Evolutionary conservation across 2,113 vertebrate species (phyloP).

Genomic region (Aplodontia rufa): DNA sequence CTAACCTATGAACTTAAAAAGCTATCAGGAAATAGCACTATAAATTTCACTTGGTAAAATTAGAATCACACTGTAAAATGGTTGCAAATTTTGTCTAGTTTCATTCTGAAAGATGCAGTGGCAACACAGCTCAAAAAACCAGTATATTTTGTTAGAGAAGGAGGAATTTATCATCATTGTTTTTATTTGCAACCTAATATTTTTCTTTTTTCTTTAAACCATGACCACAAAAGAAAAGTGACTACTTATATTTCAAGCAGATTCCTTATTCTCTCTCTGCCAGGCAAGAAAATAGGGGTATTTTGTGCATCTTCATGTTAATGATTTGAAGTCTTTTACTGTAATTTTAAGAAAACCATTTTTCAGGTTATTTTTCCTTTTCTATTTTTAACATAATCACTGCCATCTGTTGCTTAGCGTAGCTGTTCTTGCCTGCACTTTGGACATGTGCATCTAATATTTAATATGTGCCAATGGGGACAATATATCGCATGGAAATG

Average conservation of each 20-base stretch:
- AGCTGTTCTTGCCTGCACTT: slow-evolving; percentile 29
- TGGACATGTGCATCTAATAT: background rate
- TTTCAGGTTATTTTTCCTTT: slow-evolving; percentile 53
- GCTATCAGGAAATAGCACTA: background rate
- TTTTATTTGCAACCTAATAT: background rate
- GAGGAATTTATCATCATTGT: background rate
- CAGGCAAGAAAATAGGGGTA: background rate
- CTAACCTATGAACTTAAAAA: background rate
- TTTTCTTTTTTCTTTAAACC: background rate
- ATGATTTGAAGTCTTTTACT: background rate
- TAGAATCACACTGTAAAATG: background rate
- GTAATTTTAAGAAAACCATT: background rate
- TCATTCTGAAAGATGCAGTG: background rate
- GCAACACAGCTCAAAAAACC: accelerated
- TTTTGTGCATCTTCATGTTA: background rate
- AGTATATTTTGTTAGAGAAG: background rate
- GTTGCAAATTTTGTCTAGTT: background rate
- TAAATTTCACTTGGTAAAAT: background rate
- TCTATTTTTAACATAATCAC: slow-evolving; percentile 37
- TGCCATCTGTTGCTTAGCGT: slow-evolving; percentile 21
- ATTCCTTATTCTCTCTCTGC: background rate
- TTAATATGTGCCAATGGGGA: background rate
- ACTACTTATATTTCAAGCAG: background rate
- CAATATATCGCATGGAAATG: background rate
- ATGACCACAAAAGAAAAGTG: background rate